A percentile compares a stretch with the other conserved stretches of the same genome.
Conservation (phyloP, 2,113 vertebrate genomes). For the Gallinago media region DNA sequence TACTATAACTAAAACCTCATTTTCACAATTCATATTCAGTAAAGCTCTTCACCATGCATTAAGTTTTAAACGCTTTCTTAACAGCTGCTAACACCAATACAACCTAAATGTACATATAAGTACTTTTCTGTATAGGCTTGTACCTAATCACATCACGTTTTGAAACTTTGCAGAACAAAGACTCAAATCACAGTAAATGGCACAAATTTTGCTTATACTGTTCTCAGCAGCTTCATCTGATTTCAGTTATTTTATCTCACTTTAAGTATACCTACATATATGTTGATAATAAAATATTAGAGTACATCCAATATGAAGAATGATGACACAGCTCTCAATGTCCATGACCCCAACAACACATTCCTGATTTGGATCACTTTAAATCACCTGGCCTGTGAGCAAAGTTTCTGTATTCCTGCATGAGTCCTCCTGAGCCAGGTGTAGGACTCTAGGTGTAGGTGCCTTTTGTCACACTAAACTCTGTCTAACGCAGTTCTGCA, state of each 20-base stretch:
- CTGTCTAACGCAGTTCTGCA: background rate
- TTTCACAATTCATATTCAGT: background rate
- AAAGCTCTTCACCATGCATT: background rate
- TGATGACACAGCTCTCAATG: background rate
- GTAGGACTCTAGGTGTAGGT: background rate
- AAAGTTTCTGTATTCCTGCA: accelerated
- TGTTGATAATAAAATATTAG: background rate
- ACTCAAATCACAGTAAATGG: background rate
- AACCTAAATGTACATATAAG: accelerated
- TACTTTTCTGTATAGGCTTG: background rate
- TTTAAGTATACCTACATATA: background rate
- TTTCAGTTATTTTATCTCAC: background rate
- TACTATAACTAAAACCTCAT: background rate
- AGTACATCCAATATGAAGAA: background rate
- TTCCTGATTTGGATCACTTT: background rate
- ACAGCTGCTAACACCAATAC: background rate
- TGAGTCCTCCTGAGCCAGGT: background rate
- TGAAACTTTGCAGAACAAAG: background rate
- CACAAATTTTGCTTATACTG: background rate
- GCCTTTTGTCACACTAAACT: background rate
- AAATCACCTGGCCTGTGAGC: background rate
- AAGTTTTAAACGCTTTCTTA: background rate
- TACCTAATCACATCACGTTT: background rate
- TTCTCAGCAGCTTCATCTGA: background rate
- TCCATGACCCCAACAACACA: accelerated